These are phyloP conservation scores for Oophaga pumilio DNA, from an alignment of 2,113 vertebrate genomes.

Conservation along the genomic window DNA sequence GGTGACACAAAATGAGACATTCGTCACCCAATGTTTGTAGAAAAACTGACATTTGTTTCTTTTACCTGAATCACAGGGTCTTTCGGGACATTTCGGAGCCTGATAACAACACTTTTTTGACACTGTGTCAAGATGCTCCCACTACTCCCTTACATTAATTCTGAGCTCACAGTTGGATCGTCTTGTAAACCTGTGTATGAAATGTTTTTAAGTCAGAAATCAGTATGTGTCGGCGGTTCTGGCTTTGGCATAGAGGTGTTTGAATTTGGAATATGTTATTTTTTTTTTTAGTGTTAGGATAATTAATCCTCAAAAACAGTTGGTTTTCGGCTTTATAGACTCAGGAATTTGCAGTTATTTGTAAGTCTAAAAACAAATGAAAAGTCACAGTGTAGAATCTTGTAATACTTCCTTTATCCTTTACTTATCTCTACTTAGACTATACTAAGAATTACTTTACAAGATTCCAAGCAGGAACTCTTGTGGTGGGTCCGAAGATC, in stretches of 20 bases:
- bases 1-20: neutral
- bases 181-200: slow-evolving; percentile 66
- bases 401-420: neutral
- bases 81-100: slow-evolving; percentile 33
- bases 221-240: slow-evolving; percentile 57
- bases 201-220: slow-evolving; percentile 66
- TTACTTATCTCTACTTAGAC: neutral
- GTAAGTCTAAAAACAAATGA: neutral
- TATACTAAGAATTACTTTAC: neutral
- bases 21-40: neutral
- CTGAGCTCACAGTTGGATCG: slow-evolving; percentile 70
- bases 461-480: neutral
- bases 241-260: slow-evolving; percentile 61
- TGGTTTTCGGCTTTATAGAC: slow-evolving; percentile 12
- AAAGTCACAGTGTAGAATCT: neutral
- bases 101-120: slow-evolving; percentile 62
- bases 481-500: too few relatives aligned
- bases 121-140: slow-evolving; percentile 68
- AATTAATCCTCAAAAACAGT: neutral
- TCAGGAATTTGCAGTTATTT: slow-evolving; percentile 13
- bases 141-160: slow-evolving; percentile 60
- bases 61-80: neutral
- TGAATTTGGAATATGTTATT: slow-evolving; percentile 15
- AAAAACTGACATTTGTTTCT: slow-evolving; percentile 34
- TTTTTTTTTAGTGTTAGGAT: neutral